Conservation (phyloP, 2,113 vertebrate species). For the Coracopsis vasa region DNA sequence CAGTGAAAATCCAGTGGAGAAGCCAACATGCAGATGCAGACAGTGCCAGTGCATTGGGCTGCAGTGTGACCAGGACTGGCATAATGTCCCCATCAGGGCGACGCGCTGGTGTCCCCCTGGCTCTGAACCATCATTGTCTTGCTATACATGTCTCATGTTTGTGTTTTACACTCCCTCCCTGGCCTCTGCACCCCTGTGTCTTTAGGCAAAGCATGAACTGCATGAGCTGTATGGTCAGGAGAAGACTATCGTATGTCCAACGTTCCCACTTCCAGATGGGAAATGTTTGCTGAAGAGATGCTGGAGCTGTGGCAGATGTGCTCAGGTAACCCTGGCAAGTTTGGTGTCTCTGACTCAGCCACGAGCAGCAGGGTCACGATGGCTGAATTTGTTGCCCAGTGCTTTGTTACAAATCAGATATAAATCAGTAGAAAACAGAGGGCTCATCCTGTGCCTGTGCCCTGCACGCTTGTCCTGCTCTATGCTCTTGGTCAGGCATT, state of each 20-base stretch:
- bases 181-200: background rate
- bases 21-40: background rate
- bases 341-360: background rate
- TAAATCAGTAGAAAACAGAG: background rate
- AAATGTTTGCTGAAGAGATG: background rate
- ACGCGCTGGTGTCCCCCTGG: accelerated
- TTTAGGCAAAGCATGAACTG: background rate
- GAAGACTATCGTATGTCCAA: accelerated
- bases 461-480: background rate
- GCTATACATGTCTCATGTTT: accelerated
- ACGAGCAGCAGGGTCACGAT: too few relatives aligned
- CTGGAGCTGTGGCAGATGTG: background rate
- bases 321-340: background rate
- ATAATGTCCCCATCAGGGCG: accelerated
- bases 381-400: background rate
- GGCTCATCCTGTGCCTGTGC: background rate
- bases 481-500: background rate
- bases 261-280: background rate
- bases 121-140: background rate
- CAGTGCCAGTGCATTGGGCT: accelerated
- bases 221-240: background rate
- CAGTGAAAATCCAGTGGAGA: background rate
- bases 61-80: accelerated
- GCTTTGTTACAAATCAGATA: accelerated
- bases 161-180: background rate